phyloP scores from a whole-genome alignment of 92 coral and sea anemone species.

The Epizoanthus rinbou region DNA sequence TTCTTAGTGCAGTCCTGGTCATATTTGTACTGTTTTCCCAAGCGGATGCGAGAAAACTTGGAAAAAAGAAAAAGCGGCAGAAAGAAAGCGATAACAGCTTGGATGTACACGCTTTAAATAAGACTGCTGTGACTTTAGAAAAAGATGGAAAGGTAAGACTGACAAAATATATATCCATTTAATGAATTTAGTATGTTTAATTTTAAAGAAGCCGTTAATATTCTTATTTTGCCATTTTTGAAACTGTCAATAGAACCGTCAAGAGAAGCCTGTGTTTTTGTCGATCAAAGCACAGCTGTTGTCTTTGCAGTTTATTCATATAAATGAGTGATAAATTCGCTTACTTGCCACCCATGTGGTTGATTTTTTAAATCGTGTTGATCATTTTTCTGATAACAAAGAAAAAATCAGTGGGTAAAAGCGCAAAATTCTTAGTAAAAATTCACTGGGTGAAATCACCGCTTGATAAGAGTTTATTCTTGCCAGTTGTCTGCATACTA shows the following conservation, averaged over 20 bases:
- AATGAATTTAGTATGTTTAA: neutral
- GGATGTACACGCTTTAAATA: neutral
- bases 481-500: neutral
- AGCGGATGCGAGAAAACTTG: conserved; percentile 6
- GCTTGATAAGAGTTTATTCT: too few relatives aligned
- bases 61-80: neutral
- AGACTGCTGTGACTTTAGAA: neutral
- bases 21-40: neutral
- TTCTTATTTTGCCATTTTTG: neutral
- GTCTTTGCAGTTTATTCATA: neutral
- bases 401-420: neutral
- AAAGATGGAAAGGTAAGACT: neutral
- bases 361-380: too few relatives aligned
- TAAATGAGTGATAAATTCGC: neutral
- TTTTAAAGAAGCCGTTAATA: neutral
- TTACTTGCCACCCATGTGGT: too few relatives aligned
- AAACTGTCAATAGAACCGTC: neutral
- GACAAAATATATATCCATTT: neutral
- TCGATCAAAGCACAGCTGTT: conserved; percentile 3
- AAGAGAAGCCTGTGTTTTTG: too few relatives aligned
- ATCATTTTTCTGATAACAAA: neutral
- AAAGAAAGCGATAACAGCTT: neutral
- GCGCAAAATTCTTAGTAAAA: neutral
- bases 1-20: neutral
- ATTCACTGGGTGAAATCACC: neutral